Percentiles rank a stretch among this genome's conserved stretches.
Evolutionary conservation across 1,140 invertebrate genomes (phyloP).

Genomic region (Drosophila funebris): DNA sequence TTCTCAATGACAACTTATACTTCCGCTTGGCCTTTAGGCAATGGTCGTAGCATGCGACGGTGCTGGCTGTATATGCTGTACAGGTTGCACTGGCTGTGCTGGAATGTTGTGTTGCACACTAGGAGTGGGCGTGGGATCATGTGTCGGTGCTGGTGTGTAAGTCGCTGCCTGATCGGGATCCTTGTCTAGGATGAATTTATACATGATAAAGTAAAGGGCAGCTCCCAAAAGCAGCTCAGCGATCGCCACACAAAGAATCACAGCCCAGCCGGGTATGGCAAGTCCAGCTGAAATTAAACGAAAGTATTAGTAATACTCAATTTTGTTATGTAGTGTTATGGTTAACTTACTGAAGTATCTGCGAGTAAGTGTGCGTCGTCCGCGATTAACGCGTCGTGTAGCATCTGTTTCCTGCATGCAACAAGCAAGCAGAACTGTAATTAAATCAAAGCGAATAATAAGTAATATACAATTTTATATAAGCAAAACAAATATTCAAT

Average conservation of each 20-base stretch:
- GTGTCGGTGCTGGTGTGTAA: constrained; percentile 65
- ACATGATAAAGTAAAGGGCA: constrained; percentile 87
- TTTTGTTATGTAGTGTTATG: too few species aligned
- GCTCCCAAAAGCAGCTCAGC: constrained; percentile 88
- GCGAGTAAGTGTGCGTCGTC: constrained; percentile 89
- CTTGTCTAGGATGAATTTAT: constrained; percentile 86
- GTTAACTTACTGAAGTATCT: constrained; percentile 89
- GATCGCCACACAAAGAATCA: constrained; percentile 87
- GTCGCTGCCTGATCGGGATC: constrained; percentile 65
- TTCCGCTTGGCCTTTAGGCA: constrained; percentile 40
- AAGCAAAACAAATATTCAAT: constrained; percentile 23
- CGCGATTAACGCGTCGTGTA: constrained; percentile 89
- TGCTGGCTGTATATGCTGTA: constrained; percentile 24
- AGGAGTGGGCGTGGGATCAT: constrained; percentile 39
- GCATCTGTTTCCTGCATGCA: constrained; percentile 88
- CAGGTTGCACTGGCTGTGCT: constrained; percentile 10
- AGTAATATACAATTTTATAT: background rate
- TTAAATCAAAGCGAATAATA: constrained; percentile 12
- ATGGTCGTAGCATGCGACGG: constrained; percentile 60
- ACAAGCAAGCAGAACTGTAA: constrained; percentile 83
- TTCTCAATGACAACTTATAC: constrained; percentile 14
- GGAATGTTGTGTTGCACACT: constrained; percentile 2
- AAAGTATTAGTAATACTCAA: constrained; percentile 8
- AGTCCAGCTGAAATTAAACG: constrained; percentile 85
- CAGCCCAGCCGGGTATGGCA: constrained; percentile 89